Evolutionary conservation across 2,113 vertebrate species (phyloP), one percentile per base, ranked within the genome.

Genomic region (Catharus fuscescens): DNA sequence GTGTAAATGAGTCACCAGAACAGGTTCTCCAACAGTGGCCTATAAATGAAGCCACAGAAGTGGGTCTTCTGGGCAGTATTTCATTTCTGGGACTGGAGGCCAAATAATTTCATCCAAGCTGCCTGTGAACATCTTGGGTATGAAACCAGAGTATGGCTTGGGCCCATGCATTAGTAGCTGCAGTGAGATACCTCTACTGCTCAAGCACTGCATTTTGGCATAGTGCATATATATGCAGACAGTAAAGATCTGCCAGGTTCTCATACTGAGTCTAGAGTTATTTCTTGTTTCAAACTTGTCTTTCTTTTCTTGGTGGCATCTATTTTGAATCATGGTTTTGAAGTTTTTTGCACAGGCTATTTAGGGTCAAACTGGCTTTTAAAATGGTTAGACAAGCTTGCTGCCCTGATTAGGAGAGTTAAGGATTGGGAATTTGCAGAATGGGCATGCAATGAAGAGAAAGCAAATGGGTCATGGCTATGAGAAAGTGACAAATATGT

Each of bases 201-300:
- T 84, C 65, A 89, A 77, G 36, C 53, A 64, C 54, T 70, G 64
- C 25, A 45, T 93, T 92, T 96, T 94, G 82, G 71, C 76, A 95
- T 64, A 18, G 10, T 29, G 8, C 76, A 8, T 59, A 14, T 16
- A 12, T 40, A 54, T 47, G 79, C 52, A 84, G 69, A 67, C 64
- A 59, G 53, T 20, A 56, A 73, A 86, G 74, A 88, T 77, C 71
- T 92, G 77, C 59, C 86, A 84, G 80, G 40, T 70, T 83, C 59
- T 77, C 38, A 70, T 47, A 59, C 3, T 5, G 24, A 77, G 79
- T 90, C 66, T 85, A 79, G 92, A 93, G 76, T 82, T 82, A 76
- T 88, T 90, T 90, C 57, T 85, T 88, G 12, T 67, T 70, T 87
- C 73, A 85, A 17, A 81, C 24, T 72, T 45, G 13, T 80, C 28